Base-by-base conservation (phyloP, 2,888 invertebrate genomes). In the Acanthosepion lycidas region DNA sequence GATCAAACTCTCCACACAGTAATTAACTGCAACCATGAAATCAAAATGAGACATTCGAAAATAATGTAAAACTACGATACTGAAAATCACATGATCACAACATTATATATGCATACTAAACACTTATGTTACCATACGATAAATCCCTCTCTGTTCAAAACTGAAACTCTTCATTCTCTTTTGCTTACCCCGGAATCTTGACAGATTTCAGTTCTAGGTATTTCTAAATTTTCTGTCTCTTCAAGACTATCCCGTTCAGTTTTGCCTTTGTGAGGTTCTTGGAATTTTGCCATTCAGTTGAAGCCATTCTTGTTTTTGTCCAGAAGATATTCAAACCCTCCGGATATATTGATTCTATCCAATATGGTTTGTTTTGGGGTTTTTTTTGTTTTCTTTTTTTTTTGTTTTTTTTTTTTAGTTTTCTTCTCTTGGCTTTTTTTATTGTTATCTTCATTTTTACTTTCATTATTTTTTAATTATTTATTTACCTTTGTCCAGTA, bases 261-360 rank as follows among this genome's bases (percentile, higher is more conserved):
- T n/a, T 78, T 78, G n/a, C 78, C 78, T 78, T 78, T 78, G 9
- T 9, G 33, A 33, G n/a, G 78, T 78, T 78, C 18, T 78, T 78
- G 78, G 78, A 78, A n/a, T n/a, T 78, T 23, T 33, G 78, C 78
- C 78, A 78, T 78, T 5, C n/a, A 78, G 78, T 12, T 18, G n/a
- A 78, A 9, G 78, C n/a, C 20, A 78, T n/a, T 78, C n/a, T 78
- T 78, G 78, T 78, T 78, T 33, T 78, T 78, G 78, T n/a, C 78
- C 78, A 78, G 78, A 78, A 78, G 78, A 33, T 78, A 78, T 78
- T 78, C 78, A 78, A 78, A 78, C 78, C 78, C 78, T 78, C n/a
- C 15, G 12, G 78, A 78, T n/a, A 78, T 78, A 78, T 78, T n/a
- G 78, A 78, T 78, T 78, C n/a, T 78, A 33, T 78, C n/a, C 78